phyloP scores from a whole-genome alignment of 30 jellyfish, hydroid and myxozoan species.

The Hydractinia echinata region DNA sequence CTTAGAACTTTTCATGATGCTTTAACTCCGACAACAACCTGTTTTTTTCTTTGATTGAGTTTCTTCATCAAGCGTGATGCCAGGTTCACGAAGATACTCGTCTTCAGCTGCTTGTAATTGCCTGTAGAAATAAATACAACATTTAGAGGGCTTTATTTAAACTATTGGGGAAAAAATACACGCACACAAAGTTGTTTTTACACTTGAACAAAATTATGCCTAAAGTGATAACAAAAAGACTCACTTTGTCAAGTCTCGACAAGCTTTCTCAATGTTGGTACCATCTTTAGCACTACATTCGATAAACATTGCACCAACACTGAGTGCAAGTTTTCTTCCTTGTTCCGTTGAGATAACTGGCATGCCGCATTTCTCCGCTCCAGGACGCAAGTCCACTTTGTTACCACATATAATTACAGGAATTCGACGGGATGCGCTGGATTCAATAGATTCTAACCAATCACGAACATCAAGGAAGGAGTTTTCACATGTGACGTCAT shows the following conservation, averaged over 20 bases:
- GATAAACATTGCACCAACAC: constrained; percentile 81
- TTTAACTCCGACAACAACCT: constrained; percentile 48
- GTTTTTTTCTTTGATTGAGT: constrained; percentile 41
- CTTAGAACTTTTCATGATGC: neutral
- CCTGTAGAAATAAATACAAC: constrained; percentile 23
- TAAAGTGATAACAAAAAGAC: neutral
- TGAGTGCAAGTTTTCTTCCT: constrained; percentile 81
- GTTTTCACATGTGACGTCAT: constrained; percentile 97
- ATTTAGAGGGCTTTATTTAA: too few relatives aligned
- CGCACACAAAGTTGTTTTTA: too few relatives aligned
- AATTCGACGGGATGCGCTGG: constrained; percentile 44
- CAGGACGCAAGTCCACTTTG: constrained; percentile 51
- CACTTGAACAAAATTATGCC: too few relatives aligned
- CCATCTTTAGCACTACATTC: constrained; percentile 92
- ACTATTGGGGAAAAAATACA: neutral
- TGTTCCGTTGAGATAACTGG: constrained; percentile 51
- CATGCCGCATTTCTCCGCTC: constrained; percentile 47
- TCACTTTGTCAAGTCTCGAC: constrained; percentile 75
- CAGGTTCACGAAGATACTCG: constrained; percentile 34
- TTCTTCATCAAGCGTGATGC: constrained; percentile 50
- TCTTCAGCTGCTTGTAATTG: constrained; percentile 48
- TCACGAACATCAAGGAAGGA: constrained; percentile 90
- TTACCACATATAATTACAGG: constrained; percentile 95
- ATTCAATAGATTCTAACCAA: constrained; percentile 85
- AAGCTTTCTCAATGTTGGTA: constrained; percentile 72